These are phyloP conservation scores for Melanchra persicariae DNA, from an alignment of 2,888 invertebrate species.

Conservation along the genomic window DNA sequence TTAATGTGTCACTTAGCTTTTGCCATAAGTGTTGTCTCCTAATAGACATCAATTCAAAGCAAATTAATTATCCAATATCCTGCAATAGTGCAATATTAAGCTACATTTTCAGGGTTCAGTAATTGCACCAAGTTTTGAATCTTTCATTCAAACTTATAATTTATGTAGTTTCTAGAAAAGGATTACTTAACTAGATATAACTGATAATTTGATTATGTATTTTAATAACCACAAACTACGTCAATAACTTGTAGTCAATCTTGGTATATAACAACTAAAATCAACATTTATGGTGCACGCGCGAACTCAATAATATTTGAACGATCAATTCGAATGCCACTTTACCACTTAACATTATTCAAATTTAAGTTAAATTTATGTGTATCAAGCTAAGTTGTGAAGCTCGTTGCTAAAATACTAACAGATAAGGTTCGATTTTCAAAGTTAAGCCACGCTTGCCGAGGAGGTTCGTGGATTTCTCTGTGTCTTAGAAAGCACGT, in stretches of 20 bases:
- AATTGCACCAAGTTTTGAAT: too few species aligned
- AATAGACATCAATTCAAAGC: background rate
- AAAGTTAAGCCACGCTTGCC: too few species aligned
- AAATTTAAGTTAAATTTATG: background rate
- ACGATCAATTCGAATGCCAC: constrained; percentile 24
- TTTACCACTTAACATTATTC: constrained; percentile 20
- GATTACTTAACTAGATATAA: background rate
- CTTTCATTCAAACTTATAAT: background rate
- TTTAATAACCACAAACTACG: constrained; percentile 2
- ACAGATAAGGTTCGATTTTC: too few species aligned
- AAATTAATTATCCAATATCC: background rate
- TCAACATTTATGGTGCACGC: background rate
- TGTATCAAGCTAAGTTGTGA: too few species aligned
- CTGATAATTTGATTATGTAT: background rate
- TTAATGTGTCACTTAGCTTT: background rate
- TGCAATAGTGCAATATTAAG: background rate
- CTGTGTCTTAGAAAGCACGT: too few species aligned
- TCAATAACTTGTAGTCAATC: background rate
- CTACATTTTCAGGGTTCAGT: too few species aligned
- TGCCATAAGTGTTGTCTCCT: background rate
- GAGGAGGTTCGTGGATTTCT: too few species aligned
- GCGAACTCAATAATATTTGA: constrained; percentile 40
- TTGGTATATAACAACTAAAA: background rate
- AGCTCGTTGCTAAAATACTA: too few species aligned
- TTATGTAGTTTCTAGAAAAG: background rate